Evolutionary conservation across 2,113 vertebrate species (phyloP), one percentile per base, ranked within the genome.

Genomic region (Andinoacara biseriatus): DNA sequence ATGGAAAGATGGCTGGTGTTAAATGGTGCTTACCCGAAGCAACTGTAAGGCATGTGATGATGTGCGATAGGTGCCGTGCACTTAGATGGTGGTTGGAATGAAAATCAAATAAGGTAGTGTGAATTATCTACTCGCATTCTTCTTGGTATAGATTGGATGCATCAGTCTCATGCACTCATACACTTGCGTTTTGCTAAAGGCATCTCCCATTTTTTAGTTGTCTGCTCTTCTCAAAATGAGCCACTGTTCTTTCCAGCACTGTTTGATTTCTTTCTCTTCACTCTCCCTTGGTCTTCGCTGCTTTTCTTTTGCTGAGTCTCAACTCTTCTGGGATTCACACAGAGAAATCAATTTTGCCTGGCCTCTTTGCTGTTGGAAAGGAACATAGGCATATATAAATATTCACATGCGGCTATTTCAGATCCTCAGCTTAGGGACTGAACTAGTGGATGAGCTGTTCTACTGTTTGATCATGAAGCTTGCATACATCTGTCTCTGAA

Each of bases 351-450:
- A 92, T 94, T 93, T 94, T 81, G 86, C 88, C 86, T 87, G 89
- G 92, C 93, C 92, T 91, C 88, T 91, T 87, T 94, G 94, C 90
- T 80, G 92, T 85, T 83, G 85, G 88, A 90, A 86, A 58, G 83
- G 86, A 94, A 93, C 88, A 84, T 59, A 86, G 88, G 90, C 93
- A 90, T 90, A 80, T 92, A 92, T 94, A 92, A 94, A 94, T 93
- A 94, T 94, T 94, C 93, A 92, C 93, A 91, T 77, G 89, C 81
- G 62, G 89, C 89, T 93, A 94, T 93, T 93, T 93, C 86, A 91
- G 92, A 91, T 90, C 81, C 86, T 86, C 90, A 87, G 92, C 93
- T 91, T 74, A 87, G 94, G 91, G 93, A 94, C 78, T 80, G 86
- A 85, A 88, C 81, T 59, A 81, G 85, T 85, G 91, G 87, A 92